These are phyloP conservation scores for Brachionus asplanchnoidis DNA, from an alignment of 1,140 invertebrate species.

Conservation along the genomic window DNA sequence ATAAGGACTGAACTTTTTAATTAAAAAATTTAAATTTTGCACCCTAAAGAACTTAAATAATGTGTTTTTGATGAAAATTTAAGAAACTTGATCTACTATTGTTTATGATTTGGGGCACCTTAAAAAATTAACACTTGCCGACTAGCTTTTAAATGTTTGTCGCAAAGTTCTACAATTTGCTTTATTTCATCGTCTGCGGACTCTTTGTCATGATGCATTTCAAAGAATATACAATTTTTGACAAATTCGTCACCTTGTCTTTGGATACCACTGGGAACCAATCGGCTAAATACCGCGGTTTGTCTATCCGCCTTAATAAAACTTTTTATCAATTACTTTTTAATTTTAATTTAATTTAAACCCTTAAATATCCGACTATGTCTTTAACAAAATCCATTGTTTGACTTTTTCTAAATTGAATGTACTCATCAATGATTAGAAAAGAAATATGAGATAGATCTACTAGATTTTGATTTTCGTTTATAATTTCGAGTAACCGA, in stretches of 20 bases:
- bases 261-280: slow-evolving; percentile 38
- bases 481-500: slow-evolving; percentile 23
- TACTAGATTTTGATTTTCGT: slow-evolving; percentile 17
- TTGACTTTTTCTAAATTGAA: slow-evolving; percentile 38
- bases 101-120: too few relatives aligned
- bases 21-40: too few relatives aligned
- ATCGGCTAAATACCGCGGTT: slow-evolving; percentile 32
- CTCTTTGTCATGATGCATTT: slow-evolving; percentile 42
- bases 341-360: neutral
- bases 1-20: too few relatives aligned
- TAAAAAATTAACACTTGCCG: neutral
- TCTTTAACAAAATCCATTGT: slow-evolving; percentile 41
- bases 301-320: slow-evolving; percentile 12
- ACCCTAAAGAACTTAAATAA: too few relatives aligned
- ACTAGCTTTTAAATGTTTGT: slow-evolving; percentile 24
- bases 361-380: neutral
- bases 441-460: slow-evolving; percentile 9
- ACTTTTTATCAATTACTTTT: neutral
- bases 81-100: too few relatives aligned
- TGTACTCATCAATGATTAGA: slow-evolving; percentile 35
- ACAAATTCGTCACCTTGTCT: slow-evolving; percentile 41
- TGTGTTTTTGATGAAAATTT: too few relatives aligned
- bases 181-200: slow-evolving; percentile 37
- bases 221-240: slow-evolving; percentile 41
- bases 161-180: slow-evolving; percentile 39